Evolutionary conservation across 2,888 invertebrate genomes (phyloP), one percentile per base, ranked within the genome.

Genomic region (Metellina segmentata): DNA sequence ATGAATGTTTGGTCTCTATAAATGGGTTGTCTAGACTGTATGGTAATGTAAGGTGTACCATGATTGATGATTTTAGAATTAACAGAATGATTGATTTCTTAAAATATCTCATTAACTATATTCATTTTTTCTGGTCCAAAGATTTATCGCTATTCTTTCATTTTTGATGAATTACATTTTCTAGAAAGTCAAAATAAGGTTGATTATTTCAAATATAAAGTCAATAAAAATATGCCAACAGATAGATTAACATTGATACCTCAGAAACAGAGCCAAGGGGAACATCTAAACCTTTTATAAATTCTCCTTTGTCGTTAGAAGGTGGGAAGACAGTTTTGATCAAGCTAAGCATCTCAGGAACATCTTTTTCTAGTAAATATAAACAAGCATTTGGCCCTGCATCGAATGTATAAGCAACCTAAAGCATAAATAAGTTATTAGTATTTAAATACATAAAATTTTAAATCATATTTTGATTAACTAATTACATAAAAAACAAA

Each of bases 381-480:
- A 99, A 95, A 95, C 98, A 98, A 6, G 98, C 98, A 96, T 99
- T 99, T 81, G 99, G 98, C 7, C 99, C 99, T 87, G 99, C 99
- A 96, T 99, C 99, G 96, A 98, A 99, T 19, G 99, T 99, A 95
- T 99, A 99, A 0, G 98, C 98, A 8, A 98, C 96, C 96, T 97
- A 94, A 93, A n/a, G 52, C 16, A 48, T 13, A 74, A 77, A 7
- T 74, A 51, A 52, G 16, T 20, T 20, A 19, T 20, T 6, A 72
- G 8, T 0, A 77, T 49, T 49, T 20, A 9, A 72, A 1, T n/a
- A 72, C n/a, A 74, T n/a, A 74, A 19, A n/a, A 74, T n/a, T 8
- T n/a, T 74, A 11, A 79, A 79, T 34, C n/a, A 53, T 79, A 34
- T 34, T 34, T 34, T 34, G 34, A 13, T n/a, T 19, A 61, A 69